Base-by-base conservation (phyloP, 2,797 vertebrate species). In the Esox lucius region DNA sequence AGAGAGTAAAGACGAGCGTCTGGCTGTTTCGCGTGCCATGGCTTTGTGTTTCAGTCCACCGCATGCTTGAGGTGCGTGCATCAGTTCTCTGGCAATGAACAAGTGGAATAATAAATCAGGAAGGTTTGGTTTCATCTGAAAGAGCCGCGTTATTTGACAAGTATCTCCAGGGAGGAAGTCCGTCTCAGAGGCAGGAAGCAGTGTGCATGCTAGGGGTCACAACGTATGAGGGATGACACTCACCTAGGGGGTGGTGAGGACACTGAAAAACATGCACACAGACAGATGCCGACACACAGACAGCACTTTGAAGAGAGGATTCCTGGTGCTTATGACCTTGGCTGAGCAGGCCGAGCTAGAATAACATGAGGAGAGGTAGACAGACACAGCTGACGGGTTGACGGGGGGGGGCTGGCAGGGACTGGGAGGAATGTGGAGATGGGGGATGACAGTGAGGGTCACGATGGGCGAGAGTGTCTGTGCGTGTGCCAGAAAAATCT, bases 291-390 rank as follows among this genome's bases (percentile, higher is more conserved):
- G 26, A 49, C 65, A 61, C 68, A 8, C 75, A 70, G 70, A 73
- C 31, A 39, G 17, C 31, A 12, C 53, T 78, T 71, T 74, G 70
- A 85, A 79, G 84, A 84, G 76, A 59, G 85, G 79, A 87, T 86
- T 84, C 85, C 87, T 87, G 85, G 81, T 80, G 87, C 87, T 84
- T 71, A 74, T 87, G 90, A 92, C 91, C 90, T 90, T 91, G 90
- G 86, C 85, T 84, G 78, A 80, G 85, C 74, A 73, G 64, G 74
- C 78, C 85, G 75, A 75, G 75, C 88, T 87, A 86, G 84, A 90
- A 89, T 78, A 90, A 91, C 86, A 89, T 15, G 81, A 85, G 87
- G 80, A 82, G 84, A 79, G 84, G 87, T 79, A 86, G 88, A 90
- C 86, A 88, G 88, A 77, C 65, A 4, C 42, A 70, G 79, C 72